These are phyloP conservation scores for Cynopterus sphinx DNA, from an alignment of 2,797 vertebrate species.

Conservation along the genomic window DNA sequence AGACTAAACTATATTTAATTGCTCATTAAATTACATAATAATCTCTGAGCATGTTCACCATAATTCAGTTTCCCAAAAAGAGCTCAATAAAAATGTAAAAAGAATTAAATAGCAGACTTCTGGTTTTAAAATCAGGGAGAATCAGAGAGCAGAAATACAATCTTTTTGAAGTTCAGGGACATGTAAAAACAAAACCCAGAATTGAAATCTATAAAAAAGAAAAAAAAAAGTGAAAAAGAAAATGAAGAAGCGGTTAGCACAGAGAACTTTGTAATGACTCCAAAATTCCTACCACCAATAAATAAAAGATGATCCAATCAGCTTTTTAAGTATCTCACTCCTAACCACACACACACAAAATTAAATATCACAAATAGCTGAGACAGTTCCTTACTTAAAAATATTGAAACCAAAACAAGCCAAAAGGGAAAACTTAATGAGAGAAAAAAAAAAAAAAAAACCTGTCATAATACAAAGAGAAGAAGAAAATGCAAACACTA, in stretches of 20 bases:
- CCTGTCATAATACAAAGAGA: neutral
- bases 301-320: neutral
- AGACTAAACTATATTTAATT: neutral
- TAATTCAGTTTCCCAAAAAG: neutral
- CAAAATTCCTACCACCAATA: neutral
- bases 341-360: neutral
- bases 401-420: neutral
- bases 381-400: neutral
- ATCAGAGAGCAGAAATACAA: neutral
- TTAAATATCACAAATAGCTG: neutral
- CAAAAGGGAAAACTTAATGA: neutral
- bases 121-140: neutral
- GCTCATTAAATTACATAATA: neutral
- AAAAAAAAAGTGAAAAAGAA: neutral
- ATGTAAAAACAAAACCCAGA: neutral
- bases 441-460: neutral
- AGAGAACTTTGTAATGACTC: neutral
- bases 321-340: neutral
- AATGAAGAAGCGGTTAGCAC: accelerated
- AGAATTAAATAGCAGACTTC: neutral
- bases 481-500: neutral
- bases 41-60: neutral
- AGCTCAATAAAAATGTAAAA: neutral
- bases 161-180: neutral
- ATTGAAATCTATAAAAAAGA: neutral